Conservation (phyloP, 2,113 vertebrate genomes). For the Aplodontia rufa region DNA sequence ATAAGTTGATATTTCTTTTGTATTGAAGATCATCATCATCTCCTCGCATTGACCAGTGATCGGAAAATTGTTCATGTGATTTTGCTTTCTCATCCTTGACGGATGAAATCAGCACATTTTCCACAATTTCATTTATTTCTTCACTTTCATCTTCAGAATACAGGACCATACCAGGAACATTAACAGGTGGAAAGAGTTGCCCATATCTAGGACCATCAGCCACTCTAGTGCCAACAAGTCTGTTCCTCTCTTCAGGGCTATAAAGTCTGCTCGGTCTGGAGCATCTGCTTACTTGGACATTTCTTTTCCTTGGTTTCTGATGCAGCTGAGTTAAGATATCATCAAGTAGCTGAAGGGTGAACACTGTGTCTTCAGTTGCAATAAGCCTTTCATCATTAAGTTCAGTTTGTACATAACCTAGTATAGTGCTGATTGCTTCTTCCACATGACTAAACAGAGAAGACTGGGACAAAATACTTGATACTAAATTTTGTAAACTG, state of each 20-base stretch:
- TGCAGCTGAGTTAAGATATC: conserved; percentile 65
- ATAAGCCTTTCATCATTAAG: conserved; percentile 68
- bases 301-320: neutral
- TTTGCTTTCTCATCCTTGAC: conserved; percentile 18
- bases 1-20: neutral
- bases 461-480: conserved; percentile 63
- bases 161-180: conserved; percentile 46
- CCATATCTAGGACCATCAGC: neutral
- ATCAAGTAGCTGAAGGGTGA: conserved; percentile 62
- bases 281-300: neutral
- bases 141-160: conserved; percentile 60
- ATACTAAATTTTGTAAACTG: conserved; percentile 55
- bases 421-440: conserved; percentile 64
- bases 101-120: conserved; percentile 19
- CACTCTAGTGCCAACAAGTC: neutral
- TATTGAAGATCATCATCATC: neutral
- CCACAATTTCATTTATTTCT: conserved; percentile 43
- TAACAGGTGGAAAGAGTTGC: neutral
- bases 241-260: neutral
- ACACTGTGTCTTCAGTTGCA: conserved; percentile 73
- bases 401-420: conserved; percentile 68
- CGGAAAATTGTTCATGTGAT: neutral
- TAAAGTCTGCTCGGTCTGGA: neutral
- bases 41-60: neutral
- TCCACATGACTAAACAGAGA: conserved; percentile 67